Evolutionary conservation across 2,113 vertebrate species (phyloP).

Genomic region (Isichthys henryi): DNA sequence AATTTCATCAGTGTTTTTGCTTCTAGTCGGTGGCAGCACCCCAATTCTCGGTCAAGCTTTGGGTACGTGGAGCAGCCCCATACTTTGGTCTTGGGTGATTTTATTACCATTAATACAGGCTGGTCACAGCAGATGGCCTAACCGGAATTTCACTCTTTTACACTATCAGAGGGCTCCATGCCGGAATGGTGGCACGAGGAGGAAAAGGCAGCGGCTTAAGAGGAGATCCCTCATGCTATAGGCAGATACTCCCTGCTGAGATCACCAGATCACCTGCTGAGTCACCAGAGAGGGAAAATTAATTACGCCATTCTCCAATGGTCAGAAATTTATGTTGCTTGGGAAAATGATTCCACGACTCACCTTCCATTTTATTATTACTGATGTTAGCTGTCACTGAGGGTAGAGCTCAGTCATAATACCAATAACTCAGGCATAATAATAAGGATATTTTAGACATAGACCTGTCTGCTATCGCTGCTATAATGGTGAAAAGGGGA

Average conservation of each 20-base stretch:
- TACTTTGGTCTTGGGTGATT: not conserved
- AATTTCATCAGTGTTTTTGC: not conserved
- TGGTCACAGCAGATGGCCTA: not conserved
- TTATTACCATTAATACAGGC: not conserved
- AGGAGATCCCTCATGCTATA: not conserved
- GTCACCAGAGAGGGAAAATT: not conserved
- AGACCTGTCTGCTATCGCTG: not conserved
- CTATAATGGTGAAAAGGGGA: not conserved
- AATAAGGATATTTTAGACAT: not conserved
- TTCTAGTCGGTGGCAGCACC: not conserved
- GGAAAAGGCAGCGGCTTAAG: not conserved
- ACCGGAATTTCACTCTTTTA: not conserved
- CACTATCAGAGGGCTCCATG: not conserved
- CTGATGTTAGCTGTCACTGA: not conserved
- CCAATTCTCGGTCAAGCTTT: not conserved
- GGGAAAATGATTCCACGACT: not conserved
- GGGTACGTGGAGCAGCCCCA: too few relatives aligned
- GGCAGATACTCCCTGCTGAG: not conserved
- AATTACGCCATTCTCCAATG: not conserved
- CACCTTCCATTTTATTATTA: constrained; percentile 6
- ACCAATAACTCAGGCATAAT: not conserved
- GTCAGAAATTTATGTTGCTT: not conserved
- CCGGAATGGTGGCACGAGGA: not conserved
- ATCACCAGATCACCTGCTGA: too few relatives aligned
- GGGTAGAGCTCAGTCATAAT: not conserved